A percentile compares a stretch with the other conserved stretches of the same genome.
These are phyloP conservation scores for Papilio machaon DNA, from an alignment of 1,140 invertebrate species.

Conservation along the genomic window DNA sequence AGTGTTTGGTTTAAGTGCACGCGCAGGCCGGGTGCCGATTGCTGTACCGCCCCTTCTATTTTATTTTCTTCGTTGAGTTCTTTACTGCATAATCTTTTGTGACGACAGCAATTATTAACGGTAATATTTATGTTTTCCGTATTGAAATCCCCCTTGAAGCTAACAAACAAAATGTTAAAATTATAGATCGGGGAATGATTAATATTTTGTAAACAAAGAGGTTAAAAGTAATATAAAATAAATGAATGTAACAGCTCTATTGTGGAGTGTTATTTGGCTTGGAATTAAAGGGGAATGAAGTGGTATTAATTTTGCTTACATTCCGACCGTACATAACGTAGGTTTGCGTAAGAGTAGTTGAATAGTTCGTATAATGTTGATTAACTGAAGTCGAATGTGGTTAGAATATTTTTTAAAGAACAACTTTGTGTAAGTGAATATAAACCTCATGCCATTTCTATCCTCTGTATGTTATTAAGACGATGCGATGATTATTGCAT, in stretches of 20 bases:
- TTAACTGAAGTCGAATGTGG: not conserved
- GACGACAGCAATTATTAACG: constrained; percentile 34
- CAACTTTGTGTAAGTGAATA: not conserved
- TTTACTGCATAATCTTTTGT: constrained; percentile 32
- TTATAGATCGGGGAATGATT: not conserved
- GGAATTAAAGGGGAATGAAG: constrained; percentile 2
- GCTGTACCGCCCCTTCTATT: constrained; percentile 34
- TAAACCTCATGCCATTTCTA: not conserved
- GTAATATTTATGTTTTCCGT: constrained; percentile 4
- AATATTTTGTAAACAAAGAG: not conserved
- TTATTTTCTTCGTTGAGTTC: constrained; percentile 33
- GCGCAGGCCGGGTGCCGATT: constrained; percentile 50
- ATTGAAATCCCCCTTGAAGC: constrained; percentile 25
- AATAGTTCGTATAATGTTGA: not conserved
- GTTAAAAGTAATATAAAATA: not conserved
- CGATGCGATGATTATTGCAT: too few relatives aligned
- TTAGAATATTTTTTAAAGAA: not conserved
- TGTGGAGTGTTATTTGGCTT: not conserved
- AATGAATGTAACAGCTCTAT: not conserved
- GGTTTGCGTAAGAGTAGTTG: not conserved
- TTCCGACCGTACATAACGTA: not conserved
- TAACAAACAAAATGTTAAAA: constrained; percentile 9
- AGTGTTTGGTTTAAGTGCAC: constrained; percentile 63
- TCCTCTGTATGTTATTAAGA: not conserved
- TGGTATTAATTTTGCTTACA: not conserved